Evolutionary conservation across 2,888 invertebrate species (phyloP).

Genomic region (Itoplectis maculator): DNA sequence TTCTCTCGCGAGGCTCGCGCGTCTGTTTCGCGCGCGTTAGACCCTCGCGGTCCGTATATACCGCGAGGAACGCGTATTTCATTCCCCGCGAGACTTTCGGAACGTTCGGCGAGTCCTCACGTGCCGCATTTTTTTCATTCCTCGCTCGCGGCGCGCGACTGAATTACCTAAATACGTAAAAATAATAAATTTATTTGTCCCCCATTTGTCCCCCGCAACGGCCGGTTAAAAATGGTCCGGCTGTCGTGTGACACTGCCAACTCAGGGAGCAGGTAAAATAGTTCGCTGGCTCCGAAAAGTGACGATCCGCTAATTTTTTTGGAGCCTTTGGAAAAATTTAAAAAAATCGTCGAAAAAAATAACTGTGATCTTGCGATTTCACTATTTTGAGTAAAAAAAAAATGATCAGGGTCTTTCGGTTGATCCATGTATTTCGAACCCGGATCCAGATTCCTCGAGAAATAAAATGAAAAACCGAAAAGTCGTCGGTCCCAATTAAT

Average conservation of each 20-base stretch:
- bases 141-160: not conserved
- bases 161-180: not conserved
- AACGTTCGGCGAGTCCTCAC: slow-evolving; percentile 7
- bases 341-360: too few species aligned
- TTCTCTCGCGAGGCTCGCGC: slow-evolving; percentile 59
- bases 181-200: not conserved
- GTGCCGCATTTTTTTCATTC: not conserved
- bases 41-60: slow-evolving; percentile 25
- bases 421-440: not conserved
- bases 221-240: too few species aligned
- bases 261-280: too few species aligned
- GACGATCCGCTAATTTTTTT: too few species aligned
- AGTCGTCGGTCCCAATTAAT: not conserved
- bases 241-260: too few species aligned
- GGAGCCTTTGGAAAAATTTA: too few species aligned
- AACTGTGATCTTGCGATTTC: too few species aligned
- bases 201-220: too few species aligned
- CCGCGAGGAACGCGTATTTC: slow-evolving; percentile 12
- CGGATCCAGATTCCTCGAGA: not conserved
- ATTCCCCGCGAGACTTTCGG: slow-evolving; percentile 34
- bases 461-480: not conserved
- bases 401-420: too few species aligned
- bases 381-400: too few species aligned
- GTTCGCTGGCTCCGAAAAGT: too few species aligned
- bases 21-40: slow-evolving; percentile 51